Percentiles rank a stretch among this genome's conserved stretches.
Conservation (phyloP, 2,888 invertebrate species). For the Dusona sp. region DNA sequence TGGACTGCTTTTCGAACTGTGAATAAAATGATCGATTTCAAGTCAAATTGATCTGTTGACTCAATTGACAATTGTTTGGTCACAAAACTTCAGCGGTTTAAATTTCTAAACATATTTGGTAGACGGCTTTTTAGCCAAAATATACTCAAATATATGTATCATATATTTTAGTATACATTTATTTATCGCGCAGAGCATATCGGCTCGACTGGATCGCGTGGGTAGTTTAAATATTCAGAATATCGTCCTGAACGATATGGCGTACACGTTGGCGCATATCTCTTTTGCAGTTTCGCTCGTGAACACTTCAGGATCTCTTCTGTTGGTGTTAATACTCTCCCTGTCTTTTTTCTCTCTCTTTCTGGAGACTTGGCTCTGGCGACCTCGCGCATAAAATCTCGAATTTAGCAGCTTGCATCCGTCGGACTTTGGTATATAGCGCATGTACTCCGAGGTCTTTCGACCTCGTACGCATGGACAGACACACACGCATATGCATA, state of each 20-base stretch:
- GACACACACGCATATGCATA: not conserved
- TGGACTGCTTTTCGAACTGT: not conserved
- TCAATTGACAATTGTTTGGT: not conserved
- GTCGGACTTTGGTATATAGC: conserved; percentile 53
- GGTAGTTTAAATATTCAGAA: conserved; percentile 47
- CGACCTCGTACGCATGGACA: conserved; percentile 6
- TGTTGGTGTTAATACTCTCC: conserved; percentile 47
- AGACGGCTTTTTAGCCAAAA: not conserved
- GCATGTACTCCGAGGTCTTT: conserved; percentile 49
- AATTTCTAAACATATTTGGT: not conserved
- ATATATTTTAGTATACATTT: conserved; percentile 13
- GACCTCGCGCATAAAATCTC: conserved; percentile 66
- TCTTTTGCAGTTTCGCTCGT: conserved; percentile 42
- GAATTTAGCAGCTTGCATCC: conserved; percentile 65
- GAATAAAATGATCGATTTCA: not conserved
- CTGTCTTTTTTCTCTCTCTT: conserved; percentile 24
- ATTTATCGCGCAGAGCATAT: conserved; percentile 14
- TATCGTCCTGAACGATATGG: conserved; percentile 25
- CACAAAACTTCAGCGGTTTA: not conserved
- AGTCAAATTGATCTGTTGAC: not conserved
- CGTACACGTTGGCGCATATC: conserved; percentile 23
- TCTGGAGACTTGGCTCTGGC: conserved; percentile 51
- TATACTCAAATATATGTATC: not conserved
- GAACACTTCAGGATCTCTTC: conserved; percentile 54
- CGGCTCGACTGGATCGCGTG: conserved; percentile 23